Evolutionary conservation across 2,797 vertebrate genomes (phyloP).

Genomic region (Erethizon dorsatum): DNA sequence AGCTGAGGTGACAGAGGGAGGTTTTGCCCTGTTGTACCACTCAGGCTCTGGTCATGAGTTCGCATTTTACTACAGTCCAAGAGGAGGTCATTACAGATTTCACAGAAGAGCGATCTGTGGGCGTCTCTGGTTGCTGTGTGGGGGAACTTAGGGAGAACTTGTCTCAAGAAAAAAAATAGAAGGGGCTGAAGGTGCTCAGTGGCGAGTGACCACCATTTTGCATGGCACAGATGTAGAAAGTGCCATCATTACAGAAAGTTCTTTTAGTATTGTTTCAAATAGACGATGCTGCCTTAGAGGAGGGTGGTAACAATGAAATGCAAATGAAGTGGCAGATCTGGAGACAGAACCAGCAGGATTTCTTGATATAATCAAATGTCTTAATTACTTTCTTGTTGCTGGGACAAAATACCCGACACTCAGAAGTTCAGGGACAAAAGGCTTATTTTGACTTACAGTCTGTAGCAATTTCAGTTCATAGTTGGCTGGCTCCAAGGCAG

Average conservation of each 20-base stretch:
- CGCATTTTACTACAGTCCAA: not conserved
- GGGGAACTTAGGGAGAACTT: not conserved
- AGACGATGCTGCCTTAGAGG: not conserved
- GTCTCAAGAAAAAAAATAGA: not conserved
- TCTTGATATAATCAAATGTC: not conserved
- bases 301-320: not conserved
- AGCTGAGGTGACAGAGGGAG: not conserved
- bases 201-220: not conserved
- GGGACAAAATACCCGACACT: not conserved
- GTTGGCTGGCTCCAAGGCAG: not conserved
- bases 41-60: not conserved
- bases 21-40: not conserved
- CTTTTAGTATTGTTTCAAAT: not conserved
- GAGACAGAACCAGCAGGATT: not conserved
- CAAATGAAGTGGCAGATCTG: not conserved
- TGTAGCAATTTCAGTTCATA: not conserved
- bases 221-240: not conserved
- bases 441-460: not conserved
- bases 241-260: not conserved
- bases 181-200: not conserved
- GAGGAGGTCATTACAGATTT: not conserved
- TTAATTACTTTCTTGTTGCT: not conserved
- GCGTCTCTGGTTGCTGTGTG: not conserved
- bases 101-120: not conserved
- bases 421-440: not conserved